Base-by-base conservation (phyloP, 1,140 invertebrate genomes). In the Daktulosphaira vitifoliae region DNA sequence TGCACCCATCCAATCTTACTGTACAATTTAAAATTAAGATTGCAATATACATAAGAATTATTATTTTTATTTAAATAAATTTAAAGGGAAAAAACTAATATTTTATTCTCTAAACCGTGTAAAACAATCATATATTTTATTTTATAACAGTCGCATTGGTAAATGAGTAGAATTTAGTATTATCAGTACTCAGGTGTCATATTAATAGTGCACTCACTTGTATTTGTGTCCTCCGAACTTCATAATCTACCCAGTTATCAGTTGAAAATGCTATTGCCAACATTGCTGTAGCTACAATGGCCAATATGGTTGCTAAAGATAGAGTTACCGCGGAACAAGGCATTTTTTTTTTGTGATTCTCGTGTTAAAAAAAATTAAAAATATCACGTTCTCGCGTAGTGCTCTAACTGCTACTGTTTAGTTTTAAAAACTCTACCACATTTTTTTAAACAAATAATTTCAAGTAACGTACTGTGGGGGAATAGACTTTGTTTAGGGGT, bases 271-370 rank as follows among this genome's bases (percentile, higher is more conserved):
- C 89, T 74, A 95, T 94, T 66, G 89, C 86, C 71, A 96, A 81
- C 70, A 94, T 80, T 52, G 90, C 89, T 71, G 90, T 90, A 69
- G 90, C 89, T 71, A 94, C 87, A 72, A 95, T 92, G 71, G 90
- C 90, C 73, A 88, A 87, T 77, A 96, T 92, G 72, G 92, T 95
- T 67, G 91, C 92, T 77, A 95, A 83, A 74, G 90, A 93, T 73
- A 96, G 79, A 72, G 91, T 94, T 72, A 94, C 89, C 70, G 92
- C 91, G 69, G 91, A 93, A 81, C 91, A 95, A 78, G 90, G 89
- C 91, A 95, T 94, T 76, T 79, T 84, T 2, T 3, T 3, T 16
- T 15, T 4, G 4, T 48, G 5, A 4, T 2, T 18, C 6, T 18
- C 15, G 15, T 5, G n/a, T 15, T 2, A 15, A 16, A 20, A 3